Conservation (phyloP, 2,797 vertebrate genomes). For the Thunnus albacares region DNA sequence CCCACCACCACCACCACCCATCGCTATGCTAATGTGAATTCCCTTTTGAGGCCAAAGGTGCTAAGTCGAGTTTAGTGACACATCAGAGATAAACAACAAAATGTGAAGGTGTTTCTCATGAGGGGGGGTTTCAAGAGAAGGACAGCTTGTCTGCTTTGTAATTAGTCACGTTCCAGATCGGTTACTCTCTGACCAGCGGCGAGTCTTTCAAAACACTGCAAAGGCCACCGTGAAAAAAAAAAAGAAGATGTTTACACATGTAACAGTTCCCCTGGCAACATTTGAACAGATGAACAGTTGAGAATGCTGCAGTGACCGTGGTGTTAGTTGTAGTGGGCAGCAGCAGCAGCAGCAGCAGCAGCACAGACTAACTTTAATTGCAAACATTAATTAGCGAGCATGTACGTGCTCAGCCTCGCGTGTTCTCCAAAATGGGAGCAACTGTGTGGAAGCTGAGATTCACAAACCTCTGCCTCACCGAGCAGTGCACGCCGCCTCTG, state of each 20-base stretch:
- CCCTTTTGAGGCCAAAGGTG: constrained; percentile 22
- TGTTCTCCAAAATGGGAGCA: background rate
- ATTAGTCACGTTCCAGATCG: constrained; percentile 50
- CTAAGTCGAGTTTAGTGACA: constrained; percentile 10
- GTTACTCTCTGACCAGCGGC: constrained; percentile 21
- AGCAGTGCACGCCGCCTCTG: background rate
- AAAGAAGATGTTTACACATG: constrained; percentile 33
- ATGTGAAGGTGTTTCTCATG: background rate
- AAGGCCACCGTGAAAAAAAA: constrained; percentile 32
- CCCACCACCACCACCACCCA: no score
- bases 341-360: constrained; percentile 24
- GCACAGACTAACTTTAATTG: constrained; percentile 14
- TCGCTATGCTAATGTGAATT: constrained; percentile 4
- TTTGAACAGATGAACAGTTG: background rate
- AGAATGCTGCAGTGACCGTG: background rate
- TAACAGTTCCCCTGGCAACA: constrained; percentile 26
- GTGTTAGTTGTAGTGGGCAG: background rate
- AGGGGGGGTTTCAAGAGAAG: constrained; percentile 15
- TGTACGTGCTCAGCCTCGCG: constrained; percentile 16
- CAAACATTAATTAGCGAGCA: constrained; percentile 41
- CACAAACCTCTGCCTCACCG: background rate
- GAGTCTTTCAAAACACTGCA: constrained; percentile 30
- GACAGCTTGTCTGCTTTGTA: constrained; percentile 51
- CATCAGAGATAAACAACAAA: constrained; percentile 10
- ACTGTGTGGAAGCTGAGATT: background rate